These are phyloP conservation scores for Trypoxylus dichotomus DNA, from an alignment of 1,140 invertebrate species.

Conservation along the genomic window DNA sequence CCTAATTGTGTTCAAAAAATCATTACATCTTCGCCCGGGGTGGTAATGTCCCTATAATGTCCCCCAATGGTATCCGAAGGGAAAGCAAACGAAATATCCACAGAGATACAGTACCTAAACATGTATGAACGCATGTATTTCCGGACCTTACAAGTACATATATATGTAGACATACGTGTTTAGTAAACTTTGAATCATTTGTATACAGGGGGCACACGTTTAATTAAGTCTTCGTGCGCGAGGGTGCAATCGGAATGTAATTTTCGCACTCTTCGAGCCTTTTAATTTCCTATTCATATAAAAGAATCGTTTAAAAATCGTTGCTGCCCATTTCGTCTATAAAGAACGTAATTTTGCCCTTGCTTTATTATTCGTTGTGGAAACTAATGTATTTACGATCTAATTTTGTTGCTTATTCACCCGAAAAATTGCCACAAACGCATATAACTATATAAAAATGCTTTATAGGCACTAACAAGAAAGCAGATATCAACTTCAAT, in stretches of 20 bases:
- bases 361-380: not conserved
- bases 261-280: slow-evolving; percentile 25
- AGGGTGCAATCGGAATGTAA: slow-evolving; percentile 34
- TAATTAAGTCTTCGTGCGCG: slow-evolving; percentile 36
- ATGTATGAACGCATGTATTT: slow-evolving; percentile 29
- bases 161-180: slow-evolving; percentile 31
- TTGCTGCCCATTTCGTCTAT: not conserved
- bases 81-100: not conserved
- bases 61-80: slow-evolving; percentile 2
- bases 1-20: slow-evolving; percentile 39
- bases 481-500: no score
- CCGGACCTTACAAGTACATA: slow-evolving; percentile 5
- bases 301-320: slow-evolving; percentile 25
- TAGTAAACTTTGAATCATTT: slow-evolving; percentile 40
- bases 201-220: slow-evolving; percentile 39
- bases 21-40: slow-evolving; percentile 38
- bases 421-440: no score
- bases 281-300: slow-evolving; percentile 29
- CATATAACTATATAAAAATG: no score
- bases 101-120: not conserved
- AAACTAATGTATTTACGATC: no score
- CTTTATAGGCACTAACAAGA: no score
- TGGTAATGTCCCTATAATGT: slow-evolving; percentile 38
- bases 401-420: no score
- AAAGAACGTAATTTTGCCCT: not conserved